Conservation (phyloP, 1,140 invertebrate species). For the Diabrotica undecimpunctata region DNA sequence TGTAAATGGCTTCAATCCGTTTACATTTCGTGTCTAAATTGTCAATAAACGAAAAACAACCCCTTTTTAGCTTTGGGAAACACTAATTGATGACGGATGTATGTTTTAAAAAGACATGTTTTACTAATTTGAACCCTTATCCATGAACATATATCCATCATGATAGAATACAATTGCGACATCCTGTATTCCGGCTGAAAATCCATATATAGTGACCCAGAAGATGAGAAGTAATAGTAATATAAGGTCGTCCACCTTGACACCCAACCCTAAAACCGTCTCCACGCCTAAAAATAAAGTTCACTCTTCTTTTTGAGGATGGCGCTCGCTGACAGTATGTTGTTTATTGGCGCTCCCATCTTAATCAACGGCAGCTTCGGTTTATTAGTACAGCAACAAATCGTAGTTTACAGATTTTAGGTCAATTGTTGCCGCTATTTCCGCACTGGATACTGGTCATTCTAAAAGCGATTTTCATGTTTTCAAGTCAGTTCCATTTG, state of each 20-base stretch:
- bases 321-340: background rate
- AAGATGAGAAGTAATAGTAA: background rate
- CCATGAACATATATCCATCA: too few relatives aligned
- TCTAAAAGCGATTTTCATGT: too few relatives aligned
- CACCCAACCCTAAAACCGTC: background rate
- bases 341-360: background rate
- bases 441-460: too few relatives aligned
- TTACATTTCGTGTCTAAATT: too few relatives aligned
- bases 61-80: too few relatives aligned
- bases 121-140: too few relatives aligned
- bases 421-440: background rate
- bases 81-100: too few relatives aligned
- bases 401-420: background rate
- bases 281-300: background rate
- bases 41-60: too few relatives aligned
- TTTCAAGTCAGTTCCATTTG: too few relatives aligned
- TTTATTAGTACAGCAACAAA: constrained; percentile 1
- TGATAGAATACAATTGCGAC: background rate
- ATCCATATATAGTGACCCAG: background rate
- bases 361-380: background rate
- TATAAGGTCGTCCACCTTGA: constrained; percentile 1
- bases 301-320: background rate
- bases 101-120: too few relatives aligned
- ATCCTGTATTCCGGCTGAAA: background rate
- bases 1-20: too few relatives aligned